A percentile compares a stretch with the other conserved stretches of the same genome.
These are phyloP conservation scores for Bombus terrestris DNA, from an alignment of 1,140 invertebrate species.

Conservation along the genomic window DNA sequence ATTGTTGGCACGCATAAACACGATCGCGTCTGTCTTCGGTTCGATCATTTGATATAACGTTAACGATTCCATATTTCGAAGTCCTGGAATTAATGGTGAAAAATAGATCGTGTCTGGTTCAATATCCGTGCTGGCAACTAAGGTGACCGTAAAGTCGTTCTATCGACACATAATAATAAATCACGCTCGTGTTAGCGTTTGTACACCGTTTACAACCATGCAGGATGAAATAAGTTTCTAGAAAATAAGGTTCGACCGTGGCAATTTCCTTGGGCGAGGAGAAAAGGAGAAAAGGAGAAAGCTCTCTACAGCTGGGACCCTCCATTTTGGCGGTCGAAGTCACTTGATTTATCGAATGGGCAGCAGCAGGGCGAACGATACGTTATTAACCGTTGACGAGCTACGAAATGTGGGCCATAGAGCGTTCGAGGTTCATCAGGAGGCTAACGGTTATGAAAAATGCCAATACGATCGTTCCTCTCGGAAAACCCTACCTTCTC, in stretches of 20 bases:
- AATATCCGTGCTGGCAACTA: conserved; percentile 28
- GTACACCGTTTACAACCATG: not conserved
- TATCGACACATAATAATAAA: conserved; percentile 45
- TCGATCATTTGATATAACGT: not conserved
- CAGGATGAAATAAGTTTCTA: too few relatives aligned
- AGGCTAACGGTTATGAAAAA: conserved; percentile 1
- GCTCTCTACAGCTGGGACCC: not conserved
- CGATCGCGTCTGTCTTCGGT: too few relatives aligned
- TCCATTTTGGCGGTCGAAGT: conserved; percentile 16
- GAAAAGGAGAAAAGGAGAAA: not conserved
- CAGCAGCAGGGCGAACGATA: conserved; percentile 18
- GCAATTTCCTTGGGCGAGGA: conserved; percentile 13
- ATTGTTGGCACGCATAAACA: too few relatives aligned
- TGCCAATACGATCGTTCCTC: not conserved
- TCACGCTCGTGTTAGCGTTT: conserved; percentile 29
- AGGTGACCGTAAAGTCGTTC: conserved; percentile 53
- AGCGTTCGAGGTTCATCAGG: not conserved
- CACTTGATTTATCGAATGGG: conserved; percentile 47
- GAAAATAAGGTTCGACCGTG: conserved; percentile 27
- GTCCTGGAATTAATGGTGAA: not conserved
- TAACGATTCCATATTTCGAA: not conserved
- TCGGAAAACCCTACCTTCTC: not conserved
- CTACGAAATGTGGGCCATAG: conserved; percentile 2
- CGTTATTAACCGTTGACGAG: conserved; percentile 49
- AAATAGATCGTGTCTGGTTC: conserved; percentile 31